phyloP scores from a whole-genome alignment of 53 echinoderm and acorn worm species.

The Hippasteria phrygiana region DNA sequence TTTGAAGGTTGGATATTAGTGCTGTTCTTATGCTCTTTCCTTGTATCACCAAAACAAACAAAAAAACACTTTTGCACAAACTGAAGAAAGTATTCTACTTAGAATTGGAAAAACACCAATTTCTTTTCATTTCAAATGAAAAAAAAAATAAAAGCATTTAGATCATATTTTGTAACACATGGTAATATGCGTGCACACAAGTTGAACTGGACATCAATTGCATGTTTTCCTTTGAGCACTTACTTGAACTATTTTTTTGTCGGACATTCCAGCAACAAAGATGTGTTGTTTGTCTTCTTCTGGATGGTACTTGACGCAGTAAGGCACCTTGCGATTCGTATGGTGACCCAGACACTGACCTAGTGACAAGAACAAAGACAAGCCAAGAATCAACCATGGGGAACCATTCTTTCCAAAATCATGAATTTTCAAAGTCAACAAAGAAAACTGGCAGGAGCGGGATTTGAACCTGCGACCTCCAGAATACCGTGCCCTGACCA shows the following conservation, averaged over 20 bases:
- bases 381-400: not conserved
- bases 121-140: no score
- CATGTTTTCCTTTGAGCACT: constrained; percentile 10
- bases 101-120: no score
- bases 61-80: no score
- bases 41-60: no score
- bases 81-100: no score
- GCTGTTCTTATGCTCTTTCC: no score
- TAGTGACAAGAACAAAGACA: not conserved
- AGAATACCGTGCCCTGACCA: no score
- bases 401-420: not conserved
- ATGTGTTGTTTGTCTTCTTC: constrained; percentile 98
- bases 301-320: constrained; percentile 97
- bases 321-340: constrained; percentile 94
- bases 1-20: no score
- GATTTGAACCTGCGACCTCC: no score
- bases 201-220: no score
- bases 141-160: no score
- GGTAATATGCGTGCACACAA: no score
- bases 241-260: constrained; percentile 99
- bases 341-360: constrained; percentile 90
- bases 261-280: constrained; percentile 99
- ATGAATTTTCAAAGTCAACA: not conserved
- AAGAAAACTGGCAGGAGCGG: not conserved
- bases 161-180: not conserved